Conservation (phyloP, 2,113 vertebrate genomes). For the Sminthopsis crassicaudata region DNA sequence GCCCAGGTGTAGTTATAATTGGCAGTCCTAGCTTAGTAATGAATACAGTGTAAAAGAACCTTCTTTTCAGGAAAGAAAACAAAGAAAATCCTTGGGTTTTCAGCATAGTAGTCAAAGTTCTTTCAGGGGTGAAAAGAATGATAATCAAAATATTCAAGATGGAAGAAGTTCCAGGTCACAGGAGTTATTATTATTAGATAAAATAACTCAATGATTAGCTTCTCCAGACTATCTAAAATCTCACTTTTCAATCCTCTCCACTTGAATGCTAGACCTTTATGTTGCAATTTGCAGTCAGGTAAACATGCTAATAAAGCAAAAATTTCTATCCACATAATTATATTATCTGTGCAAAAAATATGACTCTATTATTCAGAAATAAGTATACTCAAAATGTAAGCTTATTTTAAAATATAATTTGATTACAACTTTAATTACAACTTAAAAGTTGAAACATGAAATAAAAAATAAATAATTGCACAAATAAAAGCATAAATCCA, state of each 20-base stretch:
- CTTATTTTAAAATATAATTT: neutral
- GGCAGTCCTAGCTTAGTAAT: conserved; percentile 43
- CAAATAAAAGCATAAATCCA: neutral
- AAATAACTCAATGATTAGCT: neutral
- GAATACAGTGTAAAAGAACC: conserved; percentile 59
- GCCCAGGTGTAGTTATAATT: conserved; percentile 55
- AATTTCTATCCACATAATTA: conserved; percentile 54
- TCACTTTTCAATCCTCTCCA: neutral
- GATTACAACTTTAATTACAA: neutral
- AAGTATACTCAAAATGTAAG: neutral
- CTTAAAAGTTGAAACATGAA: conserved; percentile 30
- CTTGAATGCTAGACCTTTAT: neutral
- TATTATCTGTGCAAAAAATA: conserved; percentile 32
- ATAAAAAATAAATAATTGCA: neutral
- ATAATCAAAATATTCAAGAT: neutral
- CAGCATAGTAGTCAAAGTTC: conserved; percentile 44
- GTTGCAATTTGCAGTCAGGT: neutral
- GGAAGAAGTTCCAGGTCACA: neutral
- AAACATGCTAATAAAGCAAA: neutral
- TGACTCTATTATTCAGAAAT: conserved; percentile 58
- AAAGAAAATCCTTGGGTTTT: conserved; percentile 69
- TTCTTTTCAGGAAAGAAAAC: conserved; percentile 58
- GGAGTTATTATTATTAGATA: conserved; percentile 26
- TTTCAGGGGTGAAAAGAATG: neutral
- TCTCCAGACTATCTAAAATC: neutral